Evolutionary conservation across 2,888 invertebrate species (phyloP).

Genomic region (Ditula angustiorana): DNA sequence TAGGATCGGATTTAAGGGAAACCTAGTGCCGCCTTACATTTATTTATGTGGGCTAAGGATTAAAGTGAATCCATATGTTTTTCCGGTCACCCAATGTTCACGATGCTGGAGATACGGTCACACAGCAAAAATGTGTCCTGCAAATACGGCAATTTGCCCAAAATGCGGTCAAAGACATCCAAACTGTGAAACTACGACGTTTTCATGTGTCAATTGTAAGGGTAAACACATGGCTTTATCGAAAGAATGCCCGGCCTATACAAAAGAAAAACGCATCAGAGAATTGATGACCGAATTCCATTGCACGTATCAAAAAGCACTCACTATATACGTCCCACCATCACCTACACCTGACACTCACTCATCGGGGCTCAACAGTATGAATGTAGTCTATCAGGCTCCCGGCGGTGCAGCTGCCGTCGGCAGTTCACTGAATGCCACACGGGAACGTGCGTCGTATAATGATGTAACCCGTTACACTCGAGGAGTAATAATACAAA

Average conservation of each 20-base stretch:
- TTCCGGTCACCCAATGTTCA: constrained; percentile 43
- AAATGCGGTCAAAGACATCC: constrained; percentile 39
- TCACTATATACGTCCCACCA: constrained; percentile 18
- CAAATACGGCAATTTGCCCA: constrained; percentile 36
- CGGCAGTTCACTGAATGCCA: no score
- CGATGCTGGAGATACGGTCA: constrained; percentile 44
- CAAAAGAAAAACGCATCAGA: constrained; percentile 42
- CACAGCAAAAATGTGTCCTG: constrained; percentile 27
- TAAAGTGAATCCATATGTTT: constrained; percentile 30
- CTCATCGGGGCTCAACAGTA: no score
- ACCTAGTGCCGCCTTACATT: constrained; percentile 13
- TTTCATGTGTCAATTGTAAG: constrained; percentile 42
- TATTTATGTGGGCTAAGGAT: constrained; percentile 14
- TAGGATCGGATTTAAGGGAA: constrained; percentile 26
- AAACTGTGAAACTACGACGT: constrained; percentile 39
- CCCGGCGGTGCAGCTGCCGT: no score
- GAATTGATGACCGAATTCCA: constrained; percentile 44
- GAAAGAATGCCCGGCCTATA: constrained; percentile 39
- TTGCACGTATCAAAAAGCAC: constrained; percentile 42
- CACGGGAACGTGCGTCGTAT: no score
- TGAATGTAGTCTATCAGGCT: no score
- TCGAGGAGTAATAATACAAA: no score
- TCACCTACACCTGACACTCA: not conserved
- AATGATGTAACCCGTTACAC: no score
- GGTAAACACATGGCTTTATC: constrained; percentile 41